A percentile compares a stretch with the other conserved stretches of the same genome.
Evolutionary conservation across 2,888 invertebrate species (phyloP).

Genomic region (Enoplolaimus lenunculus): DNA sequence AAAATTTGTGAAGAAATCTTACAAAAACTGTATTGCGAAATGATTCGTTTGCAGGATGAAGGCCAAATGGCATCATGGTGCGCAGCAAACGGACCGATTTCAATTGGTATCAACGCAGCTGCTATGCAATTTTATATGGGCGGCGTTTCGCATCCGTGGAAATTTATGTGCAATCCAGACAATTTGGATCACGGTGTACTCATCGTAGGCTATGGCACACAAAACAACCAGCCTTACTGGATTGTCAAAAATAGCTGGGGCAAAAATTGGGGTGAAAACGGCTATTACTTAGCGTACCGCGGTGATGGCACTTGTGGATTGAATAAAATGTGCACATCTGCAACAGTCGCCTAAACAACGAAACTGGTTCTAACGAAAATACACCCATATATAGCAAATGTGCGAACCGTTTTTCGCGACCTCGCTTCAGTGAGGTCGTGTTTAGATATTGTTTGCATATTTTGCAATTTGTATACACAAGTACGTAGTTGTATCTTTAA

Average conservation of each 20-base stretch:
- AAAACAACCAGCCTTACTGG: constrained; percentile 34
- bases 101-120: constrained; percentile 44
- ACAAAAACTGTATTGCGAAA: constrained; percentile 44
- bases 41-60: constrained; percentile 35
- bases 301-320: constrained; percentile 90
- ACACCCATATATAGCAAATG: too few species aligned
- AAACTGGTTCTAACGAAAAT: too few species aligned
- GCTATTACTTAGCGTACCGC: constrained; percentile 65
- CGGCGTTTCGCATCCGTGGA: constrained; percentile 38
- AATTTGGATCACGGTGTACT: constrained; percentile 63
- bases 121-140: constrained; percentile 40
- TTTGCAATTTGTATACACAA: too few species aligned
- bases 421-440: too few species aligned
- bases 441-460: too few species aligned
- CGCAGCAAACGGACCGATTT: constrained; percentile 30
- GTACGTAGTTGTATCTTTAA: too few species aligned
- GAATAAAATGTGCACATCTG: constrained; percentile 74
- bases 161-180: constrained; percentile 29
- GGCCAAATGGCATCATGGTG: constrained; percentile 34
- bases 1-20: too few species aligned
- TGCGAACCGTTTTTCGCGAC: too few species aligned
- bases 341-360: constrained; percentile 43
- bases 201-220: constrained; percentile 37
- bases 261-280: constrained; percentile 33
- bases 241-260: constrained; percentile 40